A percentile compares a stretch with the other conserved stretches of the same genome.
Evolutionary conservation across 2,797 vertebrate species (phyloP).

Genomic region (Darevskia nairensis): DNA sequence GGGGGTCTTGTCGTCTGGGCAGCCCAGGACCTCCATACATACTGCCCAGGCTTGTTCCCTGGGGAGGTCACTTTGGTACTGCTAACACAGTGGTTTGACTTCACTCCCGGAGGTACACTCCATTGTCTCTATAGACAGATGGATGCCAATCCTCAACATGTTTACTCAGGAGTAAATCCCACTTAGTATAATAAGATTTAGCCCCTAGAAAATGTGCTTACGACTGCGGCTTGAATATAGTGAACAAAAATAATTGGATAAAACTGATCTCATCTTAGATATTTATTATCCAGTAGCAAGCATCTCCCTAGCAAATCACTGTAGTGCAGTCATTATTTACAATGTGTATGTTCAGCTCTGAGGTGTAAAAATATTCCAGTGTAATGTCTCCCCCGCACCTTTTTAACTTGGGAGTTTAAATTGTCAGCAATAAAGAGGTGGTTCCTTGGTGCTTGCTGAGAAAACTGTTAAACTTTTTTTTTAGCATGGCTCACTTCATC

Average conservation of each 20-base stretch:
- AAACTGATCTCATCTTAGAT: background rate
- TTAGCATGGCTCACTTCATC: constrained; percentile 48
- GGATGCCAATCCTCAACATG: too few relatives aligned
- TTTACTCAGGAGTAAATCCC: too few relatives aligned
- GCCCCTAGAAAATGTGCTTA: background rate
- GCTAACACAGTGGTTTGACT: too few relatives aligned
- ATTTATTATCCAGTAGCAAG: background rate
- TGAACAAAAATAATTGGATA: background rate
- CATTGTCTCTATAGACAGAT: too few relatives aligned
- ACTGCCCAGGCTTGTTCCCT: too few relatives aligned
- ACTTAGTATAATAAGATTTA: background rate
- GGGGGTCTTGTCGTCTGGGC: too few relatives aligned
- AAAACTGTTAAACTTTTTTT: constrained; percentile 38
- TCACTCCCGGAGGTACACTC: too few relatives aligned
- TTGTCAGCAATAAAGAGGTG: constrained; percentile 5
- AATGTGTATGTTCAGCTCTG: constrained; percentile 38
- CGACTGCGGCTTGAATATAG: background rate
- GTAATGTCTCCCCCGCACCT: background rate
- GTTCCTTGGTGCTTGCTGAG: constrained; percentile 34
- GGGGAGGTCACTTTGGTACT: too few relatives aligned
- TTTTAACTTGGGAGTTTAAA: constrained; percentile 39
- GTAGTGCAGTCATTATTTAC: constrained; percentile 29
- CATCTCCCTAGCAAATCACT: background rate
- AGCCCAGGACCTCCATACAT: too few relatives aligned
- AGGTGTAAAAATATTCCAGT: background rate